Conservation (phyloP, 2,113 vertebrate species). For the Seriola rivoliana region DNA sequence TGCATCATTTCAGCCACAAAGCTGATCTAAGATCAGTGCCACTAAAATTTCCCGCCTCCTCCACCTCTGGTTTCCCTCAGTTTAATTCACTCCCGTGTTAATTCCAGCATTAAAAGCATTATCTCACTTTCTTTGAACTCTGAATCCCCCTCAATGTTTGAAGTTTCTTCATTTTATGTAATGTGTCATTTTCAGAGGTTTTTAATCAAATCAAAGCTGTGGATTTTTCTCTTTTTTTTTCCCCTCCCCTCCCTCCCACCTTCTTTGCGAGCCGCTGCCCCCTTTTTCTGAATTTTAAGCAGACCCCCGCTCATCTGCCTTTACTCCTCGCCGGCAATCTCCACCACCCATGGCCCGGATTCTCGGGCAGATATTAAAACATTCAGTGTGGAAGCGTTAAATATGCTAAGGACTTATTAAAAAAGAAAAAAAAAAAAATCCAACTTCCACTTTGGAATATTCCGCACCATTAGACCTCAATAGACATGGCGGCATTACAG, state of each 20-base stretch:
- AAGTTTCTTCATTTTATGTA: conserved; percentile 71
- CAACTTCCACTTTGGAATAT: conserved; percentile 62
- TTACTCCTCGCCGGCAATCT: conserved; percentile 66
- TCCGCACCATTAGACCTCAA: conserved; percentile 58
- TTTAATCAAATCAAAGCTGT: conserved; percentile 78
- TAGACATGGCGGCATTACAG: conserved; percentile 55
- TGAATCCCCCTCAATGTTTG: conserved; percentile 55
- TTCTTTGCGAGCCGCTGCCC: conserved; percentile 52
- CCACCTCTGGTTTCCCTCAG: conserved; percentile 10
- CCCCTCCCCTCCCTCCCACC: conserved; percentile 35
- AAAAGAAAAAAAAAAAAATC: conserved; percentile 39
- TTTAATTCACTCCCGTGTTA: conserved; percentile 68
- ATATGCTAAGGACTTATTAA: conserved; percentile 82
- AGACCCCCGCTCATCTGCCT: conserved; percentile 63
- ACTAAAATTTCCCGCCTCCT: conserved; percentile 25
- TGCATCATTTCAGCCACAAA: not conserved
- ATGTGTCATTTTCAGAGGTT: conserved; percentile 60
- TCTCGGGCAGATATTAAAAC: conserved; percentile 68
- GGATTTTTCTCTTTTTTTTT: conserved; percentile 29
- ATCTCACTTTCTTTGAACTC: conserved; percentile 65
- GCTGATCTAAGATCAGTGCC: conserved; percentile 27
- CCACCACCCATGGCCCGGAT: conserved; percentile 59
- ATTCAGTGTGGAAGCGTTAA: conserved; percentile 76
- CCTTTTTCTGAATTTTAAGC: conserved; percentile 73
- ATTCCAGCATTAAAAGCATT: conserved; percentile 66